Evolutionary conservation across 1,140 invertebrate species (phyloP).

Genomic region (Drosophila oshimai): DNA sequence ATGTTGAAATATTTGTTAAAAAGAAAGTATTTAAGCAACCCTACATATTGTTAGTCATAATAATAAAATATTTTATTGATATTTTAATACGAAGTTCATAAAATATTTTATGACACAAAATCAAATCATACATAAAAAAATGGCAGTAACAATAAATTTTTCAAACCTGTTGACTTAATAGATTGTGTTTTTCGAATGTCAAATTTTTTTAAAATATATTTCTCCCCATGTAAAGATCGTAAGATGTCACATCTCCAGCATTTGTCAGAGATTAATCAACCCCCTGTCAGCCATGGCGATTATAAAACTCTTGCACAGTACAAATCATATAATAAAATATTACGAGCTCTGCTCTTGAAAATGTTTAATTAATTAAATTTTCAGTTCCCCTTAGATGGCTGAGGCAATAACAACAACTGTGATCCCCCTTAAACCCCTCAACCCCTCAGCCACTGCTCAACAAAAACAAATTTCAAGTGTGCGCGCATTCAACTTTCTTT

Average conservation of each 20-base stretch:
- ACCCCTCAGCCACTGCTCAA: constrained; percentile 13
- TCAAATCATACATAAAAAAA: too few species aligned
- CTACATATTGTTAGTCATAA: not conserved
- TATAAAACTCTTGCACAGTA: constrained; percentile 58
- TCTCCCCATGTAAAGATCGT: not conserved
- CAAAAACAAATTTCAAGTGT: constrained; percentile 74
- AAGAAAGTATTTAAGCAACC: too few species aligned
- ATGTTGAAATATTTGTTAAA: not conserved
- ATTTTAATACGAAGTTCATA: too few species aligned
- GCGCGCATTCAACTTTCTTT: constrained; percentile 81
- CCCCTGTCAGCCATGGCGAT: constrained; percentile 45
- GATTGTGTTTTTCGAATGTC: too few species aligned
- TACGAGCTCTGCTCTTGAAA: constrained; percentile 60
- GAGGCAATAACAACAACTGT: constrained; percentile 21
- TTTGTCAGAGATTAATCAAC: constrained; percentile 15
- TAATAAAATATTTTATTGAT: too few species aligned
- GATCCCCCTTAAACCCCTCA: constrained; percentile 6
- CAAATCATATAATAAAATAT: constrained; percentile 70
- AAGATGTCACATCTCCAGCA: not conserved
- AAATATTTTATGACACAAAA: too few species aligned
- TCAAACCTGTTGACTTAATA: too few species aligned
- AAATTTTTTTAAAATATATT: not conserved
- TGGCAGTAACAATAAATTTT: too few species aligned
- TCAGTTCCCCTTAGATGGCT: constrained; percentile 63
- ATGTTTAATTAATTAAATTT: constrained; percentile 82